These are phyloP conservation scores for Acinonyx jubatus DNA, from an alignment of 2,113 vertebrate species.

Conservation along the genomic window DNA sequence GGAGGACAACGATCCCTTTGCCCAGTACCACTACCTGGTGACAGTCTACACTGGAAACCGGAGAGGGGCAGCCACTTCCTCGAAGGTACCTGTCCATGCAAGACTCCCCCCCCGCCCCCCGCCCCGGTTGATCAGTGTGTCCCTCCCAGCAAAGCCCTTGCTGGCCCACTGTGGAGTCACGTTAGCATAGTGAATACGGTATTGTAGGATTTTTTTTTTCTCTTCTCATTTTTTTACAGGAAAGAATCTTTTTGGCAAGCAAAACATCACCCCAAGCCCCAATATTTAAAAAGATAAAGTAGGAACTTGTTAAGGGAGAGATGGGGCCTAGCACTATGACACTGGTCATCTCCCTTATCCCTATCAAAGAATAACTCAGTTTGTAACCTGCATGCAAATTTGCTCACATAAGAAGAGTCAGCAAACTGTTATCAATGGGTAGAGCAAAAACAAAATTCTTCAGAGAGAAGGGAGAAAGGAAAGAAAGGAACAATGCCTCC, in stretches of 20 bases:
- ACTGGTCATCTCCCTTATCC: not conserved
- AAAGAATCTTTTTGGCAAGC: not conserved
- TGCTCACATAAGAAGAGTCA: not conserved
- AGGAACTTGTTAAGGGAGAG: not conserved
- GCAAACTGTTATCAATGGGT: not conserved
- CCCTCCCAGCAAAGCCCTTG: not conserved
- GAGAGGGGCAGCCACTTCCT: slow-evolving; percentile 92
- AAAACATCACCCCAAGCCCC: not conserved
- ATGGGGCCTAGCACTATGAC: not conserved
- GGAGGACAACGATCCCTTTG: slow-evolving; percentile 94
- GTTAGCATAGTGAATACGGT: not conserved
- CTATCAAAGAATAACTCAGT: not conserved
- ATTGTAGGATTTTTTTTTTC: not conserved
- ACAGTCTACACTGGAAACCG: slow-evolving; percentile 94
- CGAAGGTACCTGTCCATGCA: slow-evolving; percentile 86
- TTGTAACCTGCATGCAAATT: not conserved
- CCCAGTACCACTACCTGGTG: slow-evolving; percentile 93
- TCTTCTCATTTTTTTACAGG: not conserved
- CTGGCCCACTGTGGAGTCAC: not conserved
- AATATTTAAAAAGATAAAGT: not conserved
- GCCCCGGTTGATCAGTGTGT: accelerated
- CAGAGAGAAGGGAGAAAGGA: not conserved
- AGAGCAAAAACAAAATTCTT: not conserved
- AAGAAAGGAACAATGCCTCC: not conserved
- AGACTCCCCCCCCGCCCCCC: not conserved